These are phyloP conservation scores for Argyresthia goedartella DNA, from an alignment of 2,888 invertebrate genomes.

Conservation along the genomic window DNA sequence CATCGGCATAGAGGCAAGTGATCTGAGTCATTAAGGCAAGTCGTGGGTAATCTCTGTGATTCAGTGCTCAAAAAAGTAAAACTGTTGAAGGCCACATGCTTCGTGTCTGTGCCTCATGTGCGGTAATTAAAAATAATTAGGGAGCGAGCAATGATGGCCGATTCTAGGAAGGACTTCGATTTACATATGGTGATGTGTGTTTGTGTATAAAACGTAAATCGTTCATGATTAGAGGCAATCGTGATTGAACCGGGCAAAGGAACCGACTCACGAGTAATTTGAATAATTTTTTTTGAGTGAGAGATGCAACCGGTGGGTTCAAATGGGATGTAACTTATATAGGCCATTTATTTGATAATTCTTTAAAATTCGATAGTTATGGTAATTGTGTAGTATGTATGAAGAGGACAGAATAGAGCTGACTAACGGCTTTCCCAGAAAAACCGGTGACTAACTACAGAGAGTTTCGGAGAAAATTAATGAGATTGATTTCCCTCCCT, in stretches of 20 bases:
- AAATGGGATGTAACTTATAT: neutral
- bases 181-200: conserved; percentile 50
- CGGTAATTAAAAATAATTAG: conserved; percentile 72
- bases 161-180: conserved; percentile 62
- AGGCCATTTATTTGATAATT: neutral
- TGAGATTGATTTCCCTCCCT: neutral
- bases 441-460: neutral
- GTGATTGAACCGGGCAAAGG: conserved; percentile 62
- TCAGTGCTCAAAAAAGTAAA: conserved; percentile 26
- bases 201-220: conserved; percentile 43
- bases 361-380: neutral
- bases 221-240: conserved; percentile 62
- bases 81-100: conserved; percentile 58
- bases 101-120: conserved; percentile 35
- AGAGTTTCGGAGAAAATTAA: neutral
- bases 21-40: neutral
- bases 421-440: neutral
- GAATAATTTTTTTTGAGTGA: conserved; percentile 28
- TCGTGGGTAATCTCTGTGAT: neutral
- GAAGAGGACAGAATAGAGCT: no score
- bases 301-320: neutral
- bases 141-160: conserved; percentile 54
- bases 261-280: conserved; percentile 38
- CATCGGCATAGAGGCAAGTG: neutral
- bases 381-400: neutral